Percentiles rank a stretch among this genome's conserved stretches.
Conservation (phyloP, 2,888 invertebrate genomes). For the Drosophila atripex region DNA sequence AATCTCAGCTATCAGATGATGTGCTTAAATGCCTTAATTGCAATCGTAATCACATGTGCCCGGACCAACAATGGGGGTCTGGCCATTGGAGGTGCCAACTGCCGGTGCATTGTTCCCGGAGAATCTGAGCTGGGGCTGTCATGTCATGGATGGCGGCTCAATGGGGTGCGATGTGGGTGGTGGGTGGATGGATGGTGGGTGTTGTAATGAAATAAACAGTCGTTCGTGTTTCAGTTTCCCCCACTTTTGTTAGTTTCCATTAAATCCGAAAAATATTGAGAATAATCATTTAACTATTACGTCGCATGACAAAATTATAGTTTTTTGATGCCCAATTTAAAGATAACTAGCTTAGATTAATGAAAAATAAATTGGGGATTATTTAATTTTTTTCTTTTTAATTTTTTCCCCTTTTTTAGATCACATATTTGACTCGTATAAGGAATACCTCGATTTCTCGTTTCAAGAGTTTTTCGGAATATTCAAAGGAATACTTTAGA, state of each 20-base stretch:
- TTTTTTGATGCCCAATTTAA: not conserved
- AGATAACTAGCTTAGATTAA: not conserved
- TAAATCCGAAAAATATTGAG: slow-evolving; percentile 23
- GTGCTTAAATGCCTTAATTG: slow-evolving; percentile 73
- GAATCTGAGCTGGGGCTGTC: slow-evolving; percentile 26
- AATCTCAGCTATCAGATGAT: slow-evolving; percentile 47
- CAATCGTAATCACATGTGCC: slow-evolving; percentile 64
- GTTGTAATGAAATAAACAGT: slow-evolving; percentile 22
- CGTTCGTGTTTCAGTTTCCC: slow-evolving; percentile 21
- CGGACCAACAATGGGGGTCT: slow-evolving; percentile 50
- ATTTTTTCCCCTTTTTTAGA: no score
- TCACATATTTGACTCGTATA: no score
- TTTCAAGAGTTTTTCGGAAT: no score
- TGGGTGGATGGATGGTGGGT: slow-evolving; percentile 13
- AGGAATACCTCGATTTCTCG: no score
- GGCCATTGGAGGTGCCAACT: slow-evolving; percentile 65
- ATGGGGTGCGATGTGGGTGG: slow-evolving; percentile 17
- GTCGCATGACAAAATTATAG: slow-evolving; percentile 1
- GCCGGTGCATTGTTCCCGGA: slow-evolving; percentile 60
- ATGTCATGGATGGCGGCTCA: slow-evolving; percentile 21
- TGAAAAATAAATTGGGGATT: no score
- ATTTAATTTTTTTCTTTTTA: no score
- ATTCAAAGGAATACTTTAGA: not conserved
- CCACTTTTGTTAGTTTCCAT: slow-evolving; percentile 23
- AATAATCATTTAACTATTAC: slow-evolving; percentile 1